phyloP scores from a whole-genome alignment of 2,797 vertebrate species.

The Channa striata region DNA sequence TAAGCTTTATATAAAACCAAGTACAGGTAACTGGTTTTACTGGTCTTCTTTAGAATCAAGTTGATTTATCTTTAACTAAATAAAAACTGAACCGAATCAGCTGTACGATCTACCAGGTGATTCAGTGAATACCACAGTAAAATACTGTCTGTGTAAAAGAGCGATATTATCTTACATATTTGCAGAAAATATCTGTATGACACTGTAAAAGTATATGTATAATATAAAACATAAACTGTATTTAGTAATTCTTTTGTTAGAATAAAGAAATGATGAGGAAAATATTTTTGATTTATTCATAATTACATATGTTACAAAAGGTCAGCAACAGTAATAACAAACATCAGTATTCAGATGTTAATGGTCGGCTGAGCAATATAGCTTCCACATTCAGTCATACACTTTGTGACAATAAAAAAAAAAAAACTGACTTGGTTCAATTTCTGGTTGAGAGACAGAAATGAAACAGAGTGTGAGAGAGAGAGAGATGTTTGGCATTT shows the following conservation, averaged over 20 bases:
- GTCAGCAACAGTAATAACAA: not conserved
- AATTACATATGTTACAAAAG: slow-evolving; percentile 33
- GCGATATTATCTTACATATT: too few species aligned
- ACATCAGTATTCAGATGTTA: not conserved
- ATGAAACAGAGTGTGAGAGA: not conserved
- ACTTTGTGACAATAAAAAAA: not conserved
- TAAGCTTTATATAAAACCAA: too few species aligned
- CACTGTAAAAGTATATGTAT: not conserved
- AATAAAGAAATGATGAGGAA: slow-evolving; percentile 2
- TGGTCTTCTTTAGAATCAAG: too few species aligned
- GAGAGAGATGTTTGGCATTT: slow-evolving; percentile 28
- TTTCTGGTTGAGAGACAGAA: not conserved
- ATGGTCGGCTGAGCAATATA: too few species aligned
- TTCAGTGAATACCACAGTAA: too few species aligned
- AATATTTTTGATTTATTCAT: slow-evolving; percentile 34
- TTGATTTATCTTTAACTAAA: too few species aligned
- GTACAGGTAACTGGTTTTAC: too few species aligned
- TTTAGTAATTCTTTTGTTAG: not conserved
- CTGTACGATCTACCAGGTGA: too few species aligned
- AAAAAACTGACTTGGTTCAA: not conserved
- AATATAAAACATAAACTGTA: not conserved
- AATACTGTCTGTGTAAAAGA: too few species aligned
- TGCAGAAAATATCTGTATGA: too few species aligned
- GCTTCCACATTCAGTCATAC: too few species aligned
- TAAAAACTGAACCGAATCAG: too few species aligned